Evolutionary conservation across 92 coral and sea anemone genomes (phyloP).

Genomic region (Phymanthus crucifer): DNA sequence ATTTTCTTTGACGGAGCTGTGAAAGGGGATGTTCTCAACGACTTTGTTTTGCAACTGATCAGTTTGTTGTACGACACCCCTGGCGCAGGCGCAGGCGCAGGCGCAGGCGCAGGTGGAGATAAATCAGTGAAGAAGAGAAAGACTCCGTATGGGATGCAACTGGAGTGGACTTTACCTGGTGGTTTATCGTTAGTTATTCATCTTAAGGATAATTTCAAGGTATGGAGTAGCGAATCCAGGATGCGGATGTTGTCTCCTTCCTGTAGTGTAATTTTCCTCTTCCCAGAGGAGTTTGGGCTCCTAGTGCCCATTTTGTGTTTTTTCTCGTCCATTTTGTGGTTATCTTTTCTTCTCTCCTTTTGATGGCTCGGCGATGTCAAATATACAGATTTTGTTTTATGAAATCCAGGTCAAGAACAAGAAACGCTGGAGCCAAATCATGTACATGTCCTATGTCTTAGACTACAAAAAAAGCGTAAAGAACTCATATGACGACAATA

Average conservation of each 20-base stretch:
- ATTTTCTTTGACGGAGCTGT: constrained; percentile 98
- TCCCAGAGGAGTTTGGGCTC: too few species aligned
- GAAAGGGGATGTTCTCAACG: constrained; percentile 86
- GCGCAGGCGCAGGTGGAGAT: too few species aligned
- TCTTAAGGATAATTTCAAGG: constrained; percentile 90
- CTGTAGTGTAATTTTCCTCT: too few species aligned
- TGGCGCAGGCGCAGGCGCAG: constrained; percentile 56
- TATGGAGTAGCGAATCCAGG: not conserved
- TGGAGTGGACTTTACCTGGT: constrained; percentile 93
- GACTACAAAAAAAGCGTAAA: constrained; percentile 69
- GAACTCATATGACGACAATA: constrained; percentile 82
- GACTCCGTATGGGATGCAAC: constrained; percentile 94
- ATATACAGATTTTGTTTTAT: not conserved
- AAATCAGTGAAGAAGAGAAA: constrained; percentile 67
- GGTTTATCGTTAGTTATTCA: constrained; percentile 93
- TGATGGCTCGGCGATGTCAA: not conserved
- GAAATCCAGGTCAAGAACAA: constrained; percentile 82
- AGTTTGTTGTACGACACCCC: constrained; percentile 75
- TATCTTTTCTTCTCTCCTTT: not conserved
- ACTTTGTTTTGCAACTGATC: constrained; percentile 86
- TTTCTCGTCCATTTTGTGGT: not conserved
- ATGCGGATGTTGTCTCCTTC: too few species aligned
- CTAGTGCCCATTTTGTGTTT: too few species aligned
- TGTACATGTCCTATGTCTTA: constrained; percentile 97
- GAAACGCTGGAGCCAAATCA: constrained; percentile 98